Evolutionary conservation across 2,888 invertebrate species (phyloP).

Genomic region (Orthosia gothica): DNA sequence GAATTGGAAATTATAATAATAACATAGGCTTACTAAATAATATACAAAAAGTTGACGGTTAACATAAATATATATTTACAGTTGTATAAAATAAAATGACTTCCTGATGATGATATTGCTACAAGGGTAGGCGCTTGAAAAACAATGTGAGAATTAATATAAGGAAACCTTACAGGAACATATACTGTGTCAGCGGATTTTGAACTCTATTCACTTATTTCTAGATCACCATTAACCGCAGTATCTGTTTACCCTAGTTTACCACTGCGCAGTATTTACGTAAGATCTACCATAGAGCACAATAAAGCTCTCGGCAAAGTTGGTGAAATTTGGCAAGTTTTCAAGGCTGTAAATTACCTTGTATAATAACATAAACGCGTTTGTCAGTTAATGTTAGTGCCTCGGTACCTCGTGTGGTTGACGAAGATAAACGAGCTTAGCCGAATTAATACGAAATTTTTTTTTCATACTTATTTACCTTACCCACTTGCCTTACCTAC

Average conservation of each 20-base stretch:
- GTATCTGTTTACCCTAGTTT: conserved; percentile 22
- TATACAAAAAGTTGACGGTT: too few species aligned
- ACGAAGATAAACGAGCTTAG: conserved; percentile 16
- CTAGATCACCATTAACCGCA: conserved; percentile 10
- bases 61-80: too few species aligned
- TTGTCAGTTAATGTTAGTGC: conserved; percentile 1
- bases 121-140: too few species aligned
- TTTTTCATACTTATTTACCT: background rate
- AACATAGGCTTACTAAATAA: too few species aligned
- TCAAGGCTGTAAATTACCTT: conserved; percentile 40
- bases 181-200: background rate
- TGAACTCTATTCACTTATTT: background rate
- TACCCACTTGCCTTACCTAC: too few species aligned
- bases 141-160: too few species aligned
- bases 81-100: too few species aligned
- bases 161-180: too few species aligned
- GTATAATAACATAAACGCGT: background rate
- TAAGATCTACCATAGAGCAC: conserved; percentile 37
- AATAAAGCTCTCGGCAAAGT: conserved; percentile 15
- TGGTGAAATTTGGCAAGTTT: conserved; percentile 49
- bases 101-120: too few species aligned
- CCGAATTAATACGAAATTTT: conserved; percentile 3
- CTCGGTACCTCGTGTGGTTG: conserved; percentile 6
- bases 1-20: too few species aligned
- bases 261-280: conserved; percentile 51